These are phyloP conservation scores for Rhadina sibilatrix DNA, from an alignment of 2,113 vertebrate species.

Conservation along the genomic window DNA sequence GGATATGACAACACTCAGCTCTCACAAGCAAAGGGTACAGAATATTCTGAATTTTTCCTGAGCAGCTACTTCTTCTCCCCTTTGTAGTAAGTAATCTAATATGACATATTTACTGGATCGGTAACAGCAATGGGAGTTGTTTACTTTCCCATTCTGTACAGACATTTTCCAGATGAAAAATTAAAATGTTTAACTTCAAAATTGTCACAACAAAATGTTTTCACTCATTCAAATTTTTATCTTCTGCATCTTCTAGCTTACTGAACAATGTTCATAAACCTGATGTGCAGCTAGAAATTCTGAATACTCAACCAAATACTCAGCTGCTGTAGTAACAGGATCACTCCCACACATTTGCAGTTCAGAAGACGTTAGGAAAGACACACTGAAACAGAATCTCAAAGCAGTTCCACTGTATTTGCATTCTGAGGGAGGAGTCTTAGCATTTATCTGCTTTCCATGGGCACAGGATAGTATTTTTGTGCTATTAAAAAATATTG, in stretches of 20 bases:
- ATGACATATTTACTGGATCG: neutral
- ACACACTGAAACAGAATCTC: neutral
- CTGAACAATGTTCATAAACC: neutral
- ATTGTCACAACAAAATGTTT: neutral
- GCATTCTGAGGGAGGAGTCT: neutral
- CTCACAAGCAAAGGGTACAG: fast-evolving
- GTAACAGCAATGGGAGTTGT: neutral
- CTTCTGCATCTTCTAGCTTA: neutral
- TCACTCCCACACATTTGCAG: neutral
- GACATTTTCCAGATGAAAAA: neutral
- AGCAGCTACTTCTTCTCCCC: neutral
- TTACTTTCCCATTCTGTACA: neutral
- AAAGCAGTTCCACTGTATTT: neutral
- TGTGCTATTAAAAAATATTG: neutral
- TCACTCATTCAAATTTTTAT: neutral
- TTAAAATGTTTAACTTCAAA: neutral
- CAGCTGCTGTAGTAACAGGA: neutral
- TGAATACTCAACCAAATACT: neutral
- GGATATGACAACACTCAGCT: neutral
- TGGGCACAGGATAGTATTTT: neutral
- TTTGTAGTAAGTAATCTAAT: neutral
- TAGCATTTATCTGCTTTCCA: neutral
- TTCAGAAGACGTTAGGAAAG: neutral
- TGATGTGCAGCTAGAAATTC: neutral
- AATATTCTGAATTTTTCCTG: neutral